These are phyloP conservation scores for Hesperia comma DNA, from an alignment of 2,888 invertebrate species.

Conservation along the genomic window DNA sequence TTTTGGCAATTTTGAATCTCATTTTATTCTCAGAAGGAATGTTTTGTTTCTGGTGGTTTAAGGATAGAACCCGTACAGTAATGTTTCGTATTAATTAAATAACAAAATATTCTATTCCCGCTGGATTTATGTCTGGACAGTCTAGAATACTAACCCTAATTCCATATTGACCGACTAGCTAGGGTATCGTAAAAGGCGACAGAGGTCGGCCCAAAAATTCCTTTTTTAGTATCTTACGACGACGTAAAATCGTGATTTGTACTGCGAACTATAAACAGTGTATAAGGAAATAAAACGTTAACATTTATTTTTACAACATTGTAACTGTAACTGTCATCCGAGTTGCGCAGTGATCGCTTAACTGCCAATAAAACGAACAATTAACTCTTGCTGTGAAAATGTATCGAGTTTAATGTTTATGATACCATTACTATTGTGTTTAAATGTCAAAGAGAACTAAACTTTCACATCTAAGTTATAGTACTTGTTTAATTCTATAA, in stretches of 20 bases:
- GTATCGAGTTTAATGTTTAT: constrained; percentile 32
- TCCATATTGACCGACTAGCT: no score
- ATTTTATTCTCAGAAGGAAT: constrained; percentile 23
- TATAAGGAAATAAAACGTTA: not conserved
- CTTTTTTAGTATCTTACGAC: no score
- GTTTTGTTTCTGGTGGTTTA: not conserved
- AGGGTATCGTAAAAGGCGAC: no score
- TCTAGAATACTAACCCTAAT: no score
- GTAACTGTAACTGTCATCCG: constrained; percentile 22
- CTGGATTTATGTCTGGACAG: no score
- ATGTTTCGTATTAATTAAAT: no score
- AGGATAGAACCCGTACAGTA: no score
- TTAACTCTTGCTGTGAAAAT: constrained; percentile 26
- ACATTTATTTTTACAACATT: constrained; percentile 7
- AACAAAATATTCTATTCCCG: no score
- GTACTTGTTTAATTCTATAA: no score
- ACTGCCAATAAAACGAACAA: constrained; percentile 34
- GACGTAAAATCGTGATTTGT: not conserved
- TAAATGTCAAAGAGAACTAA: constrained; percentile 12
- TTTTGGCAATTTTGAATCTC: constrained; percentile 27
- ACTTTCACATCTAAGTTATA: no score
- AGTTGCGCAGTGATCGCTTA: constrained; percentile 26
- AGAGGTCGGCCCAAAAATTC: no score
- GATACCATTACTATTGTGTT: constrained; percentile 22
- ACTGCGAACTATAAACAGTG: not conserved